A percentile compares a stretch with the other conserved stretches of the same genome.
Evolutionary conservation across 2,888 invertebrate species (phyloP).

Genomic region (Odiellus spinosus): DNA sequence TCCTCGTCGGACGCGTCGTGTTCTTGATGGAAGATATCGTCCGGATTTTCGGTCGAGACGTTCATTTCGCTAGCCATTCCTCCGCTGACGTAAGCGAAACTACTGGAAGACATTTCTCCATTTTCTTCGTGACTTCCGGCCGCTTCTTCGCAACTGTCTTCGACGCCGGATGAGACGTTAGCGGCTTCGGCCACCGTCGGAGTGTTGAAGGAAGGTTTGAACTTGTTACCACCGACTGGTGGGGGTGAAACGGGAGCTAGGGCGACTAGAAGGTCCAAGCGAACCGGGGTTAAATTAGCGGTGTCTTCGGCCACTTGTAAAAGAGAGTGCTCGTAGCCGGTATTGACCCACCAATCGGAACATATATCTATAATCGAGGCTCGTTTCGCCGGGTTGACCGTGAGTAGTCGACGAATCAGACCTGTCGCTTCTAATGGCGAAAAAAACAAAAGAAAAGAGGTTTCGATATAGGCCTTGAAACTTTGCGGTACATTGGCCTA

Average conservation of each 20-base stretch:
- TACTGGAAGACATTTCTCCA: conserved; percentile 12
- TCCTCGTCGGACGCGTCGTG: conserved; percentile 11
- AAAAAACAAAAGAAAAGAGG: too few relatives aligned
- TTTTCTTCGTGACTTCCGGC: conserved; percentile 10
- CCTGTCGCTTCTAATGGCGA: conserved; percentile 62
- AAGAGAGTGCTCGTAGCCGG: conserved; percentile 59
- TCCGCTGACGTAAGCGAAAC: conserved; percentile 14
- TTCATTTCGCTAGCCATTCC: conserved; percentile 12
- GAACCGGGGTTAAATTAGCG: conserved; percentile 76
- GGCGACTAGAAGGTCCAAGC: conserved; percentile 68
- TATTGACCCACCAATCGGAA: conserved; percentile 93
- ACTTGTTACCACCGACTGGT: conserved; percentile 3
- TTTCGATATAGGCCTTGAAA: background rate
- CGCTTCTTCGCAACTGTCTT: conserved; percentile 1
- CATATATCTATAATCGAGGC: conserved; percentile 89
- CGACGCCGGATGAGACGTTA: background rate
- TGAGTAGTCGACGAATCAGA: conserved; percentile 82
- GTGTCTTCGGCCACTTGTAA: conserved; percentile 69
- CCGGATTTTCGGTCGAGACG: conserved; percentile 10
- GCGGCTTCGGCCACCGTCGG: too few relatives aligned
- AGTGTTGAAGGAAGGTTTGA: too few relatives aligned
- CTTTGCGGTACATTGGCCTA: background rate
- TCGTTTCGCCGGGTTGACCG: conserved; percentile 72
- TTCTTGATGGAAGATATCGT: conserved; percentile 10
- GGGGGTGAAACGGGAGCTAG: conserved; percentile 44